Conservation (phyloP, 2,113 vertebrate species). For the Merops nubicus region DNA sequence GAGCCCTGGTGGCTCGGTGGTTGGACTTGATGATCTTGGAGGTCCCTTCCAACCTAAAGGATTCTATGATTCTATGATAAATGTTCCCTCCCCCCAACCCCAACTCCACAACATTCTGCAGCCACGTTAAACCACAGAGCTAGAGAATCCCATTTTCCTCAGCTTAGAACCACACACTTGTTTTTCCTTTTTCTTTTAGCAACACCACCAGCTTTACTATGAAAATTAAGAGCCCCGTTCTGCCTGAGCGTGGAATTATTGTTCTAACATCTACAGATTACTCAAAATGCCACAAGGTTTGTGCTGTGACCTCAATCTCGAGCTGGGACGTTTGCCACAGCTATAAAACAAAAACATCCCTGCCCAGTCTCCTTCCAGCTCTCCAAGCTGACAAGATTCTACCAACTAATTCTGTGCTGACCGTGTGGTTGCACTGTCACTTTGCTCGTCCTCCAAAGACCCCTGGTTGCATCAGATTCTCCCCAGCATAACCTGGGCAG, state of each 20-base stretch:
- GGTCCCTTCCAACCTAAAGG: no score
- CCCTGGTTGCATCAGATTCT: neutral
- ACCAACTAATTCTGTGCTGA: neutral
- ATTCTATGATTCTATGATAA: no score
- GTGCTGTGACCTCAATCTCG: neutral
- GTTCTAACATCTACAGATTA: neutral
- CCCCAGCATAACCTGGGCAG: neutral
- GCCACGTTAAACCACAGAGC: neutral
- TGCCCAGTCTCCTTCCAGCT: neutral
- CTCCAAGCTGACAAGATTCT: neutral
- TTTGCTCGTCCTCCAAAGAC: neutral
- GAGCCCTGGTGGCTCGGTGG: no score
- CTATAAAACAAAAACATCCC: neutral
- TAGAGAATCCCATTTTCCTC: neutral
- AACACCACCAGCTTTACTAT: neutral
- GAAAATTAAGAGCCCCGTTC: neutral
- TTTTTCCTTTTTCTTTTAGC: neutral
- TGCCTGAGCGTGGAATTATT: neutral
- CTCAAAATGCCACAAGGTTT: neutral
- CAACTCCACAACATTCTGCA: neutral
- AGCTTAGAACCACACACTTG: neutral
- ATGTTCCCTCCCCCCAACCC: neutral
- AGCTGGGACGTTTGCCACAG: neutral
- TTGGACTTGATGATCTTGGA: no score
- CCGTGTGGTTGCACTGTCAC: fast-evolving